Percentiles rank a stretch among this genome's conserved stretches.
Conservation (phyloP, 2,113 vertebrate genomes). For the Bathybates hornii region DNA sequence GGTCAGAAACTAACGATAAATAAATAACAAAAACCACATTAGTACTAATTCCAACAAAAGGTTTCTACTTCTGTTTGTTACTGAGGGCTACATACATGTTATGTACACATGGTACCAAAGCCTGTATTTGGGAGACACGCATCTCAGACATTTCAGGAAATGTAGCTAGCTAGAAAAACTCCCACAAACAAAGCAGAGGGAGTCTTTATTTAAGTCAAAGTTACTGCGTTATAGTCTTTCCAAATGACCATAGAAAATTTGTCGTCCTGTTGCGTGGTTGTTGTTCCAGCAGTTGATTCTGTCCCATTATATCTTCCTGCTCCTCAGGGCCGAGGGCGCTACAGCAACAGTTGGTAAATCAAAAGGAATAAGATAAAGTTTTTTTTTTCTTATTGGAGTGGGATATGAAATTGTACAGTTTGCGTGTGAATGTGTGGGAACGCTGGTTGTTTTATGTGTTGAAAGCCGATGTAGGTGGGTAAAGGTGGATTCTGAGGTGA, state of each 20-base stretch:
- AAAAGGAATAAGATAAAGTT: neutral
- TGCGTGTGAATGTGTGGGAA: neutral
- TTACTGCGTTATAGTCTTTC: neutral
- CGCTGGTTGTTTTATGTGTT: neutral
- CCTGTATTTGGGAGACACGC: neutral
- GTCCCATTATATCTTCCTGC: constrained; percentile 4
- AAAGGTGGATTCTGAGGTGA: constrained; percentile 14
- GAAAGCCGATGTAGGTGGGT: neutral
- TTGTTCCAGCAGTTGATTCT: constrained; percentile 28
- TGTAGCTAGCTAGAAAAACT: neutral
- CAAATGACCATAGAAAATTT: neutral
- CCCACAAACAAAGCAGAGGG: neutral
- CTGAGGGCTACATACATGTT: neutral
- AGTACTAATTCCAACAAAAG: neutral
- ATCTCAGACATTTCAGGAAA: neutral
- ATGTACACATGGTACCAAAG: neutral
- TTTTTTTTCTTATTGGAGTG: neutral
- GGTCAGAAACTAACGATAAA: neutral
- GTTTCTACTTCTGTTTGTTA: neutral
- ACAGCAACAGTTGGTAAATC: constrained; percentile 14
- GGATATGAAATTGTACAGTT: neutral
- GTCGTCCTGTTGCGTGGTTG: neutral
- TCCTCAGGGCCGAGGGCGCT: neutral
- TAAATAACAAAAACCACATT: neutral
- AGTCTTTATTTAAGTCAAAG: constrained; percentile 7